Base-by-base conservation (phyloP, 2,888 invertebrate species). In the Acleris emargana region DNA sequence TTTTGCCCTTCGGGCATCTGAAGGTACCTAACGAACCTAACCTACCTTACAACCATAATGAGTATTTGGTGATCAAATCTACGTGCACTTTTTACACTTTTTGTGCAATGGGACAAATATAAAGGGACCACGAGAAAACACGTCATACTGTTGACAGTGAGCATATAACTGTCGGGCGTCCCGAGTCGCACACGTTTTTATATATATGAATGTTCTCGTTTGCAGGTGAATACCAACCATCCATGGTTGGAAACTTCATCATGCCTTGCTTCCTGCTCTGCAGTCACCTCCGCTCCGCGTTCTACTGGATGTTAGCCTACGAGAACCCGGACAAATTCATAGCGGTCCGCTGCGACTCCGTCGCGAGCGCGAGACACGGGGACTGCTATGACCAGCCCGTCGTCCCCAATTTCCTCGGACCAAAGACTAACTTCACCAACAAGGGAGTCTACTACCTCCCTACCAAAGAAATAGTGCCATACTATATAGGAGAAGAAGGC, bases 361-460 rank as follows among this genome's bases (percentile, higher is more conserved):
- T 90, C 0, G 74, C 77, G 4, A 67, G 80, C 32, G 91, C 80
- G 0, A 76, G 91, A 9, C 76, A 71, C 16, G 91, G 87, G 0
- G 76, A 85, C 64, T 91, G 91, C 71, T 90, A 85, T 68, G 54
- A 77, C 3, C 71, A 68, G 11, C 74, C 67, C 3, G 28, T 75
- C 4, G 73, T 72, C 2, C 79, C 76, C 6, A 91, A 91, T 68
- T 43, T 79, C 0, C 73, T 91, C 0, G 91, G 91, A 1, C 82
- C 84, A 0, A 81, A 79, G 4, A 91, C 90, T 0, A 81, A 91
- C 70, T 90, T 90, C 68, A 82, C 76, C 47, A 78, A 76, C 22
- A 83, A 84, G 0, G 91, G 91, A 1, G 78, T 91, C 50, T 91
- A 83, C 69, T 91, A 89, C 57, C 73, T 91, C 52, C 85, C 90